Evolutionary conservation across 1,140 invertebrate genomes (phyloP).

Genomic region (Semibalanus balanoides): DNA sequence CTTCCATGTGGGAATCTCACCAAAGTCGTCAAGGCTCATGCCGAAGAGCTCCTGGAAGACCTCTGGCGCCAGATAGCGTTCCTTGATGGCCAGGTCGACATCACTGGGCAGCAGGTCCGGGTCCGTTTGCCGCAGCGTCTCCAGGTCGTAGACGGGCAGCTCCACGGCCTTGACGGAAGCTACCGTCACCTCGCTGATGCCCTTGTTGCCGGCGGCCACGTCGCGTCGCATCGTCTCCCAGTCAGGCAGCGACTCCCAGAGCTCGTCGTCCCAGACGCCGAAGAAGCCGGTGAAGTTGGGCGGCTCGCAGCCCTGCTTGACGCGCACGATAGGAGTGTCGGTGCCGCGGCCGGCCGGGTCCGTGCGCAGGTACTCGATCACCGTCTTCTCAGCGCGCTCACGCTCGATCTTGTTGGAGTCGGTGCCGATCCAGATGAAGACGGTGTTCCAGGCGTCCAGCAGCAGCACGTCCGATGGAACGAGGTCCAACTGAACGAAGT

Average conservation of each 20-base stretch:
- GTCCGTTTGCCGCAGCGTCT: constrained; percentile 43
- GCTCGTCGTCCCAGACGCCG: constrained; percentile 63
- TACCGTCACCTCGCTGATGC: neutral
- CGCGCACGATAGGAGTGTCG: constrained; percentile 58
- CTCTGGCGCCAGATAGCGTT: constrained; percentile 70
- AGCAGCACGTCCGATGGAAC: constrained; percentile 71
- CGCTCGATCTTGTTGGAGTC: constrained; percentile 45
- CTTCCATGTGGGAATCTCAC: constrained; percentile 67
- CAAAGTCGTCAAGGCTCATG: constrained; percentile 64
- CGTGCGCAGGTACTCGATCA: constrained; percentile 38
- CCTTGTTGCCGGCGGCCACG: neutral
- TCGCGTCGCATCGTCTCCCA: neutral
- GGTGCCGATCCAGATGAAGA: constrained; percentile 76
- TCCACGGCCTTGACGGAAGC: constrained; percentile 9
- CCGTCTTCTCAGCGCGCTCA: constrained; percentile 39
- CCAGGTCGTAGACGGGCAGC: constrained; percentile 45
- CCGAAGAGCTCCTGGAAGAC: constrained; percentile 72
- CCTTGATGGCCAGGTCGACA: constrained; percentile 67
- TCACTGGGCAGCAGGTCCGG: constrained; percentile 62
- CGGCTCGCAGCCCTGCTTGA: constrained; percentile 70
- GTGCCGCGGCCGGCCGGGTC: constrained; percentile 60
- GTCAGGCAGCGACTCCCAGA: constrained; percentile 42
- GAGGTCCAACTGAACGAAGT: constrained; percentile 64
- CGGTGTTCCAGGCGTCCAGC: constrained; percentile 58
- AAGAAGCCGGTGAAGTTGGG: constrained; percentile 83